A percentile compares a stretch with the other conserved stretches of the same genome.
Evolutionary conservation across 2,113 vertebrate species (phyloP).

Genomic region (Rhabdomys dilectus): DNA sequence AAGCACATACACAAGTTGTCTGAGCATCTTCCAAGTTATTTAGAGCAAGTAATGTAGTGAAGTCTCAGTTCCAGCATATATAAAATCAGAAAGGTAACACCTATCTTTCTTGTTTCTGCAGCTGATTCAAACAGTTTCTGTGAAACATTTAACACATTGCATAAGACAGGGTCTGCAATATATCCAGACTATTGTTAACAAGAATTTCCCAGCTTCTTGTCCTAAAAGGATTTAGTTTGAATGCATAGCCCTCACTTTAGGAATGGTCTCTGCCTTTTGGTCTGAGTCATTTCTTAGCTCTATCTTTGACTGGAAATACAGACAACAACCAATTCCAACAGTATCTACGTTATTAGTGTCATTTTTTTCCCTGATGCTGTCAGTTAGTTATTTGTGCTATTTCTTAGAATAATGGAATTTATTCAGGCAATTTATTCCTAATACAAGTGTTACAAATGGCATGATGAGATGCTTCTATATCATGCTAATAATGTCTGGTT

Average conservation of each 20-base stretch:
- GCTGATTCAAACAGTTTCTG: constrained; percentile 25
- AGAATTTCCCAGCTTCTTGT: constrained; percentile 41
- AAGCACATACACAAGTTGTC: neutral
- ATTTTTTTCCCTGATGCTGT: constrained; percentile 81
- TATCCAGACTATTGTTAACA: constrained; percentile 26
- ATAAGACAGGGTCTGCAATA: neutral
- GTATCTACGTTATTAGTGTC: constrained; percentile 85
- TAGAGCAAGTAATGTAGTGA: neutral
- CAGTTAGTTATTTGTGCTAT: constrained; percentile 84
- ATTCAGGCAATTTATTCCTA: constrained; percentile 87
- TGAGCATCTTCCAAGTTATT: neutral
- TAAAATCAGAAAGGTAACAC: neutral
- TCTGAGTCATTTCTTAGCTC: constrained; percentile 69
- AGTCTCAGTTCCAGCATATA: neutral
- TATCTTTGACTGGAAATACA: constrained; percentile 74
- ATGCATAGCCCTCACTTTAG: constrained; percentile 25
- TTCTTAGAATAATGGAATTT: constrained; percentile 88
- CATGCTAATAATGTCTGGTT: constrained; percentile 84
- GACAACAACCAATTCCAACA: constrained; percentile 73
- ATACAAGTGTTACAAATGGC: constrained; percentile 83
- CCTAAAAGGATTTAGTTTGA: constrained; percentile 35
- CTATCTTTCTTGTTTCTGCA: neutral
- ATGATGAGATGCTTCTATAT: constrained; percentile 83
- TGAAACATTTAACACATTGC: neutral
- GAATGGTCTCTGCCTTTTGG: constrained; percentile 29